These are phyloP conservation scores for Echiichthys vipera DNA, from an alignment of 2,797 vertebrate genomes.

Conservation along the genomic window DNA sequence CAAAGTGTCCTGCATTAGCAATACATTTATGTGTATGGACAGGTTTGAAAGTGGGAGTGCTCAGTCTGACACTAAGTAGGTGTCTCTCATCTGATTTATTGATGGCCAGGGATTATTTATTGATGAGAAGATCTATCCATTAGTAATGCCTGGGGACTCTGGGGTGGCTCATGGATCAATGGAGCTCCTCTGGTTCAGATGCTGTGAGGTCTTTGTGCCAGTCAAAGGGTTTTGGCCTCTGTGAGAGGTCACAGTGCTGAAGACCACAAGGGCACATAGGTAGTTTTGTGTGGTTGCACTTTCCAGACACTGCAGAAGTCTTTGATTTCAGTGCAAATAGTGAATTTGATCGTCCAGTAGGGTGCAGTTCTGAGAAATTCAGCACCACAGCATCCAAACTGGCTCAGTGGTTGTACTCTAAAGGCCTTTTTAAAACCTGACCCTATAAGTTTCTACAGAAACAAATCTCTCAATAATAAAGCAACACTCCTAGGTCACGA, in stretches of 20 bases:
- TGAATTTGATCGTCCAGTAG: not conserved
- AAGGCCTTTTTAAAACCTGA: not conserved
- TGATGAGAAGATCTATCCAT: conserved; percentile 64
- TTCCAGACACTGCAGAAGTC: not conserved
- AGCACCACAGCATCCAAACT: not conserved
- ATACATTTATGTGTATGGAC: conserved; percentile 9
- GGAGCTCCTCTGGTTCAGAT: conserved; percentile 30
- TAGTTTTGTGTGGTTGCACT: not conserved
- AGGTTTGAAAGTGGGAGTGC: conserved; percentile 21
- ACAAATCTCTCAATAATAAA: not conserved
- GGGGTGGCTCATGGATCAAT: conserved; percentile 34
- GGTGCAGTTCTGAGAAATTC: not conserved
- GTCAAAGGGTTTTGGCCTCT: not conserved
- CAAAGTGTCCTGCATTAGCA: not conserved
- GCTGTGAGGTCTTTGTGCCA: conserved; percentile 16
- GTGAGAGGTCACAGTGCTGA: not conserved
- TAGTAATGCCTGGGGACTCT: conserved; percentile 36
- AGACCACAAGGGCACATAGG: not conserved
- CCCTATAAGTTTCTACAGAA: not conserved
- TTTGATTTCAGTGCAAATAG: not conserved
- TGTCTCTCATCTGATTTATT: conserved; percentile 19
- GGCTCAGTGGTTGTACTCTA: not conserved
- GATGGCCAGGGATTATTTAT: conserved; percentile 57
- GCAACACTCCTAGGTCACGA: not conserved
- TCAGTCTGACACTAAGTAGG: conserved; percentile 29